phyloP scores from a whole-genome alignment of 2,888 invertebrate species.

The Eugnorisma glareosa region DNA sequence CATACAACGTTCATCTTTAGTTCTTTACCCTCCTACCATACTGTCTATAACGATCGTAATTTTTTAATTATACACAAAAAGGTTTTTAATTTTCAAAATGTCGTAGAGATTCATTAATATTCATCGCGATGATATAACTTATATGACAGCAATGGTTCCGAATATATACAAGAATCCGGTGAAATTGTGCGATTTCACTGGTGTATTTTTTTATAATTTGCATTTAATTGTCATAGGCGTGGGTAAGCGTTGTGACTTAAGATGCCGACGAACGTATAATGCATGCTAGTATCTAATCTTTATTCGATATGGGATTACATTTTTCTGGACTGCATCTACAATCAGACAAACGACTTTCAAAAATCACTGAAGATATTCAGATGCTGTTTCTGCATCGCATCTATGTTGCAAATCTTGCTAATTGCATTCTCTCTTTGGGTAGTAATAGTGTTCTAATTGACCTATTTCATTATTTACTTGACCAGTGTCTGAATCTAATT shows the following conservation, averaged over 20 bases:
- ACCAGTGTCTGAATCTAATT: not conserved
- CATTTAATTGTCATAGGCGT: slow-evolving; percentile 64
- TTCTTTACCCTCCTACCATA: slow-evolving; percentile 13
- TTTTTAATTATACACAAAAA: slow-evolving; percentile 46
- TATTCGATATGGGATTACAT: not conserved
- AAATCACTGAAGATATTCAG: not conserved
- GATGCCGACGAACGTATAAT: slow-evolving; percentile 12
- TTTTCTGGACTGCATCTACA: not conserved
- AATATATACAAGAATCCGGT: slow-evolving; percentile 76
- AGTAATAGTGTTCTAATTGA: slow-evolving; percentile 15
- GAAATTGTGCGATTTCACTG: slow-evolving; percentile 75
- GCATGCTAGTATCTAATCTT: not conserved
- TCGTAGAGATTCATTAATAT: slow-evolving; percentile 77
- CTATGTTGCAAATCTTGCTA: slow-evolving; percentile 6
- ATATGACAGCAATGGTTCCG: slow-evolving; percentile 64
- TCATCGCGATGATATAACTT: slow-evolving; percentile 71
- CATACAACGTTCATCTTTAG: slow-evolving; percentile 28
- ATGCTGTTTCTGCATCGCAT: not conserved
- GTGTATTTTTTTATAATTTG: slow-evolving; percentile 51
- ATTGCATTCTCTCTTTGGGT: not conserved
- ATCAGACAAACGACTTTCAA: not conserved
- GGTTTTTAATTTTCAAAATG: slow-evolving; percentile 50
- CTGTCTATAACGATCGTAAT: slow-evolving; percentile 37
- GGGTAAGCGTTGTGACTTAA: slow-evolving; percentile 37
- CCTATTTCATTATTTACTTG: slow-evolving; percentile 10